These are phyloP conservation scores for Idris sp. DNA, from an alignment of 1,140 invertebrate genomes.

Conservation along the genomic window DNA sequence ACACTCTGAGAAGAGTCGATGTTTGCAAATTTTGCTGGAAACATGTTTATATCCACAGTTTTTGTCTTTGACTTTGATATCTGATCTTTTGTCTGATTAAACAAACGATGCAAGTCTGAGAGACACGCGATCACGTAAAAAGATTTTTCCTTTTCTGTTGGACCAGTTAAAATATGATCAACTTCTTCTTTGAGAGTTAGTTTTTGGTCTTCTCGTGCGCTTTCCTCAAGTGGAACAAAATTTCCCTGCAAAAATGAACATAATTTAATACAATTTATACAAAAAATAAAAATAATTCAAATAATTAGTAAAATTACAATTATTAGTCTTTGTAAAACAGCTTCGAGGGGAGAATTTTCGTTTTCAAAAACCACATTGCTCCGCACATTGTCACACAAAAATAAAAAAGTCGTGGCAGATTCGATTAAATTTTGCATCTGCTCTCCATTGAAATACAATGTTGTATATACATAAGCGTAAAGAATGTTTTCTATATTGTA, in stretches of 20 bases:
- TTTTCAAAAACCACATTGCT: conserved; percentile 82
- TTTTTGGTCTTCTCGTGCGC: too few species aligned
- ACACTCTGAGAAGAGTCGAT: conserved; percentile 72
- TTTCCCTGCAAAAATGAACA: too few species aligned
- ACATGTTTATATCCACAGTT: too few species aligned
- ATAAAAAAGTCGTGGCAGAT: conserved; percentile 79
- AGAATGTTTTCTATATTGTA: conserved; percentile 86
- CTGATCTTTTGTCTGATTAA: conserved; percentile 75
- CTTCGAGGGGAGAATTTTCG: conserved; percentile 80
- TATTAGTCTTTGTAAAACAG: conserved; percentile 81
- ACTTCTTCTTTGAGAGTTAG: conserved; percentile 68
- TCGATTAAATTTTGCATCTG: conserved; percentile 81
- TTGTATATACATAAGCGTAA: conserved; percentile 82
- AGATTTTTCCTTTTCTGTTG: conserved; percentile 71
- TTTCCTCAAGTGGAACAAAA: too few species aligned
- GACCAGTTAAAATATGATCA: conserved; percentile 76
- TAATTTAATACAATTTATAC: too few species aligned
- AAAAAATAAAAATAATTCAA: conserved; percentile 17
- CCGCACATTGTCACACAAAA: conserved; percentile 81
- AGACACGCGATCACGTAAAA: conserved; percentile 79
- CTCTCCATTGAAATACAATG: conserved; percentile 85
- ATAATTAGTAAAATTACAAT: conserved; percentile 78
- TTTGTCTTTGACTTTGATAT: conserved; percentile 68
- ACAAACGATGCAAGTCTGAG: conserved; percentile 81
- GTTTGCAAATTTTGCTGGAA: conserved; percentile 80